These are phyloP conservation scores for Platysternon megacephalum DNA, from an alignment of 2,113 vertebrate genomes.

Conservation along the genomic window DNA sequence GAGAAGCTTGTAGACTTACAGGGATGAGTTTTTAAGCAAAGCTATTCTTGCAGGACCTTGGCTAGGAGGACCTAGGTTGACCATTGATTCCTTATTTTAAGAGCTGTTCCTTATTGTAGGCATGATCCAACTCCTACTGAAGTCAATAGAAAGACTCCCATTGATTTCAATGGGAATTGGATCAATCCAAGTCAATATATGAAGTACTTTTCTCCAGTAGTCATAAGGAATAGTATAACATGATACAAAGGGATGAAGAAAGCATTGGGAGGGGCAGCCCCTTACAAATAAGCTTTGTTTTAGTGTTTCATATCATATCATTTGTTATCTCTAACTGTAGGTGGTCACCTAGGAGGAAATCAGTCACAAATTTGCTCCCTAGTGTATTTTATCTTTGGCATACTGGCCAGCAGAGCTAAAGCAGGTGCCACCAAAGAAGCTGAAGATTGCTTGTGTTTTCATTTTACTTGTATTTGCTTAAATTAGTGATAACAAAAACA, in stretches of 20 bases:
- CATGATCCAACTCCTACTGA: neutral
- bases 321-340: neutral
- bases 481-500: neutral
- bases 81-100: neutral
- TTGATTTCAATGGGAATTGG: neutral
- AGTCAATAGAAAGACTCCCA: neutral
- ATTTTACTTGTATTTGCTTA: neutral
- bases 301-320: neutral
- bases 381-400: neutral
- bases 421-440: neutral
- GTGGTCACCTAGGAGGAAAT: neutral
- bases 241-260: neutral
- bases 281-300: neutral
- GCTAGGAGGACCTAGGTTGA: neutral
- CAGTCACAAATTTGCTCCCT: neutral
- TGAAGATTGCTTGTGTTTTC: neutral
- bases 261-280: neutral
- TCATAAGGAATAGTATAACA: neutral
- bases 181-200: neutral
- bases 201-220: neutral
- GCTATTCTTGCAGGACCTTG: neutral
- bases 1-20: neutral
- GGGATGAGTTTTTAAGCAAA: neutral
- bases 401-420: neutral
- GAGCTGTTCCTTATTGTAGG: neutral